Evolutionary conservation across 2,797 vertebrate genomes (phyloP), one percentile per base, ranked within the genome.

Genomic region (Odontamblyopus rebecca): DNA sequence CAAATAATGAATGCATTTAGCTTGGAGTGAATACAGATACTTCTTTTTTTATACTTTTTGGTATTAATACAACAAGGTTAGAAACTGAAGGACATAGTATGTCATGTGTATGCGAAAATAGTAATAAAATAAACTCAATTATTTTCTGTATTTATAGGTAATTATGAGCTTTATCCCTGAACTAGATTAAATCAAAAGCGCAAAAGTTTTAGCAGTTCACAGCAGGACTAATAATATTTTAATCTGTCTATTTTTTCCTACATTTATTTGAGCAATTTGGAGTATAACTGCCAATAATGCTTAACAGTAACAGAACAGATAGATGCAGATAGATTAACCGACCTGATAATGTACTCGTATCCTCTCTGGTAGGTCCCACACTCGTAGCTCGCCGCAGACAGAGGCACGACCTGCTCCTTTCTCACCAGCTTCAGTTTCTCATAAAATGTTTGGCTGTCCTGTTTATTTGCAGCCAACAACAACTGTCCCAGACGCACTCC

Each of bases 331-430:
- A 57, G 11, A 57, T 18, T 6, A 53, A 75, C 84, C 19, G 32
- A 99, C 98, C 98, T 97, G 85, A 98, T 94, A 66, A 99, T 97
- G 81, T 98, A 97, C 76, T 99, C 98, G 1, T 99, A 99, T 92
- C 97, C 98, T 89, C 98, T 93, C 86, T 99, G 98, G 88, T 99
- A 99, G 75, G 98, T 98, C 60, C 98, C 98, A 86, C 96, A 97
- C 91, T 99, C 98, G 70, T 98, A 99, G 88, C 98, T 99, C 76
- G 98, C 98, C 38, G 98, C 97, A 74, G 98, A 99, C 81, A 99
- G 93, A 26, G 98, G 98, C 51, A 98, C 95, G 54, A 99, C 96
- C 91, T 99, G 97, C 67, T 99, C 97, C 70, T 96, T 94, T 86
- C 97, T 95, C 71, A 96, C 94, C 69, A 97, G 73, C 91, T 98